Evolutionary conservation across 2,797 vertebrate species (phyloP), one percentile per base, ranked within the genome.

Genomic region (Manis crassicaudata): DNA sequence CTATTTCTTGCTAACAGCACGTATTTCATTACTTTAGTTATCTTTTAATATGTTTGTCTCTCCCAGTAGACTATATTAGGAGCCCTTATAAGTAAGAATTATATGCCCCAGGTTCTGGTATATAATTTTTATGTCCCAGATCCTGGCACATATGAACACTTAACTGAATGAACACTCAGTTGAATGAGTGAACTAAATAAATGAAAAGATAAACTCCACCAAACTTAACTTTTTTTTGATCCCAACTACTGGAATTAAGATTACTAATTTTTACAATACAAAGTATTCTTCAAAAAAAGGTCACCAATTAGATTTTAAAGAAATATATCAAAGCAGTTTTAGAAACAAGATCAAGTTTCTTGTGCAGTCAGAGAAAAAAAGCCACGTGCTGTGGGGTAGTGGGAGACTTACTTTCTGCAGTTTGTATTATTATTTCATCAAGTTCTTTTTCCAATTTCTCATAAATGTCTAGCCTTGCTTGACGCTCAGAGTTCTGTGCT

Each of bases 401-500:
- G 62, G 77, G n/a, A 95, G 81, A 98, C 98, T 98, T 99, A 99
- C 99, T 99, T 98, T 99, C 99, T 60, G 99, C 99, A 56, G 99
- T 99, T 98, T 99, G 99, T 98, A 99, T 98, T 98, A 99, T 99
- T 98, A 99, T 99, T 89, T 99, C 99, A 96, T 99, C 99, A 95
- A 99, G 98, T 95, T 99, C 99, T 96, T 99, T 99, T 98, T 99
- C 99, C 70, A 99, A 97, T 96, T 99, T 99, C 98, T 99, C 99
- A 0, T 99, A 99, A 18, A 99, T 99, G 98, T 99, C 98, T 89
- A 99, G 98, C 67, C 99, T 99, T 79, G 99, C 98, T 23, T 99
- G 99, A 97, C 99, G 98, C 92, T 99, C 99, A 21, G 99, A 99
- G 97, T 99, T 99, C 96, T 99, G 99, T 82, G 99, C 98, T 20